Conservation (phyloP, 2,113 vertebrate species). For the Balaenoptera acutorostrata region DNA sequence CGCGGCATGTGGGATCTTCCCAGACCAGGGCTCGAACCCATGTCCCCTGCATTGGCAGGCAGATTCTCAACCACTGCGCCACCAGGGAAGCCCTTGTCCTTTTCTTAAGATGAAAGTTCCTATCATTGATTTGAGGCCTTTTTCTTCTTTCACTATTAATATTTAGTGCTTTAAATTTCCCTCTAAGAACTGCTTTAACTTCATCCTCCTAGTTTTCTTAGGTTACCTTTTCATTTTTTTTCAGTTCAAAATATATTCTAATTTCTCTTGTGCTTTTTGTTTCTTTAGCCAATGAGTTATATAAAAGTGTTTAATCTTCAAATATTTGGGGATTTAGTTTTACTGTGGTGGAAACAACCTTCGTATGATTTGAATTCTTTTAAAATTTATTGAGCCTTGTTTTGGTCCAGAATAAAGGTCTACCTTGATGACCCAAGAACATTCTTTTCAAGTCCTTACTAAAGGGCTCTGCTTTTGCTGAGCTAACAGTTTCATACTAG, state of each 20-base stretch:
- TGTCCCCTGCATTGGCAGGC: too few species aligned
- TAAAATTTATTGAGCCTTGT: not conserved
- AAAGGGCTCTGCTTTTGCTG: not conserved
- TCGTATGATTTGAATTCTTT: not conserved
- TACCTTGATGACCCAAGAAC: not conserved
- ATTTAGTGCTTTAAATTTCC: not conserved
- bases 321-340: not conserved
- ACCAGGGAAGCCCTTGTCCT: not conserved
- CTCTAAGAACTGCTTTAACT: not conserved
- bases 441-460: not conserved
- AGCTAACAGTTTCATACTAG: not conserved
- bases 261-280: not conserved
- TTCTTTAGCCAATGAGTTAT: not conserved
- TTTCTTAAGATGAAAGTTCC: not conserved
- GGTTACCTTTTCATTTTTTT: not conserved
- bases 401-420: not conserved
- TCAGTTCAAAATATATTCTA: not conserved
- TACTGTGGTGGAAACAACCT: not conserved
- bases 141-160: not conserved
- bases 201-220: not conserved
- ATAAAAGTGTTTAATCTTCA: not conserved
- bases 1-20: too few species aligned
- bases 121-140: not conserved
- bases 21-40: too few species aligned
- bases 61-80: too few species aligned